A percentile compares a stretch with the other conserved stretches of the same genome.
These are phyloP conservation scores for Azorinus chamasolen DNA, from an alignment of 2,888 invertebrate genomes.

Conservation along the genomic window DNA sequence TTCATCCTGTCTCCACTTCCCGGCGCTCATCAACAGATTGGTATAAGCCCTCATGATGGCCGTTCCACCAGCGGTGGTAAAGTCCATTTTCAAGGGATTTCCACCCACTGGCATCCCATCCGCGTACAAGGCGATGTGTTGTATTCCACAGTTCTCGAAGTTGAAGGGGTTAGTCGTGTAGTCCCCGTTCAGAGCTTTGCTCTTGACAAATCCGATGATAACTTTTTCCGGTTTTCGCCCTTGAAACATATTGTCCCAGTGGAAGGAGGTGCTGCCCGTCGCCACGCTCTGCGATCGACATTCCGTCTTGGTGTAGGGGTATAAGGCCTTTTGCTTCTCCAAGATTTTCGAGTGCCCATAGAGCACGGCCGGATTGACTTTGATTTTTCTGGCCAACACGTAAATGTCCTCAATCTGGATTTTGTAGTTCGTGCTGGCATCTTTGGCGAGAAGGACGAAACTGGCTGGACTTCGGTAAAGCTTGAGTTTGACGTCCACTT, in stretches of 20 bases:
- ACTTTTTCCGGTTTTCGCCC: conserved; percentile 25
- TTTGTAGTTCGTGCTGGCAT: neutral
- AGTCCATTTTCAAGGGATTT: conserved; percentile 39
- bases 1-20: conserved; percentile 39
- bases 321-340: conserved; percentile 27
- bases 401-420: conserved; percentile 19
- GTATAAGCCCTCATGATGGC: conserved; percentile 37
- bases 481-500: conserved; percentile 7
- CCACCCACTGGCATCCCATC: conserved; percentile 31
- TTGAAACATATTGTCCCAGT: conserved; percentile 46
- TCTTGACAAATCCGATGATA: conserved; percentile 32
- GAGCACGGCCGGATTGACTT: conserved; percentile 53
- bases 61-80: conserved; percentile 4
- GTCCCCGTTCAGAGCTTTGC: conserved; percentile 26
- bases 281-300: conserved; percentile 23
- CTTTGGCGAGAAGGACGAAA: neutral
- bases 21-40: conserved; percentile 21
- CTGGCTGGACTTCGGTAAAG: conserved; percentile 1
- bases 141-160: conserved; percentile 31
- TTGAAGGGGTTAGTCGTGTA: conserved; percentile 37
- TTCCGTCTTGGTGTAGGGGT: conserved; percentile 28
- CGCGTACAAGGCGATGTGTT: conserved; percentile 18
- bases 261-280: conserved; percentile 16
- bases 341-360: conserved; percentile 35
- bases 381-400: conserved; percentile 40